Evolutionary conservation across 2,797 vertebrate genomes (phyloP), one percentile per base, ranked within the genome.

Genomic region (Lycodopsis pacificus): DNA sequence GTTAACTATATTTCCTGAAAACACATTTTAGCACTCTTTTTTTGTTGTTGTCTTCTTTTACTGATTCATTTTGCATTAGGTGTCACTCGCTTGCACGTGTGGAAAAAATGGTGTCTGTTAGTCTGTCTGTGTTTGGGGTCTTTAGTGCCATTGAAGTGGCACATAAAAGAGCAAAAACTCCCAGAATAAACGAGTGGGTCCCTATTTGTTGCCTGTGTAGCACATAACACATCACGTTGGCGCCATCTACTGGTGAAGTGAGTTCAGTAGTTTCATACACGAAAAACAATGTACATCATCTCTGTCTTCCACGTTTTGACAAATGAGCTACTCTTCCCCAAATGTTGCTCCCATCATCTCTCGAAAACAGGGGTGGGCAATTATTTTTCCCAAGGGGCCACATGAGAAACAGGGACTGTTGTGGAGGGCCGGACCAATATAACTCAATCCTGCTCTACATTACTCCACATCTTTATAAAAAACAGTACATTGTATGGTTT

Each of bases 201-300:
- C 15, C 4, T 3, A 4, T 17, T 4, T 59, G 1, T 11, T 54
- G 13, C 7, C 42, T 15, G 0, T 49, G 5, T 1, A 40, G 5
- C 1, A 27, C 14, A 25, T 32, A 7, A 12, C 14, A 59, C 13
- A 5, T 73, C 56, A 3, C 19, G 49, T 65, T 71, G 58, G 78
- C 88, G 88, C 93, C 91, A 90, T 83, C 94, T 90, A 27, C 40
- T 91, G 94, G 88, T 40, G 1, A 3, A 5, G 14, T 14, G 2
- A 22, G 22, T 0, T 56, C 30, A 69, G 4, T 54, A 42, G 8
- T 17, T 51, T 19, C 3, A 3, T 1, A 49, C 8, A 44, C 2
- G 0, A 30, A 17, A 54, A 25, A 27, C 12, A 25, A 25, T 25
- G 51, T 27, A 25, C 48, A 25, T 27, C 5, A 27, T 54, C 13